Evolutionary conservation across 2,113 vertebrate genomes (phyloP).

Genomic region (Microcebus murinus): DNA sequence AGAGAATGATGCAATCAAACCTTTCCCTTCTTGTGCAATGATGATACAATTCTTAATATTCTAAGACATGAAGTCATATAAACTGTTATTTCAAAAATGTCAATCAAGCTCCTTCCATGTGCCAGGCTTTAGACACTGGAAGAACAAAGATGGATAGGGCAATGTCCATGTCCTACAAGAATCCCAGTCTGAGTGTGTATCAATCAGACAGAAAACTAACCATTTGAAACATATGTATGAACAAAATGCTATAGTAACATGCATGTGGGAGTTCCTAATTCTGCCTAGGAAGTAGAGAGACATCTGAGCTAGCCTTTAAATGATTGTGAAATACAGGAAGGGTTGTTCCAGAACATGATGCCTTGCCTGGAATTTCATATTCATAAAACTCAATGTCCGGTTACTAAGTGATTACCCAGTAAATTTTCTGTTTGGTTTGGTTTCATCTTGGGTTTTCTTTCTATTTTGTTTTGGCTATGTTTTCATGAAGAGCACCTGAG

Average conservation of each 20-base stretch:
- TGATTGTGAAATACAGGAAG: background rate
- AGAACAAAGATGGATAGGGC: background rate
- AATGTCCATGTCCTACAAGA: background rate
- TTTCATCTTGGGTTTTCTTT: slow-evolving; percentile 46
- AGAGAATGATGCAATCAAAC: background rate
- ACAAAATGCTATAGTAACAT: background rate
- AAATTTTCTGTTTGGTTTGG: slow-evolving; percentile 17
- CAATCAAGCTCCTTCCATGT: background rate
- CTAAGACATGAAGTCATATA: background rate
- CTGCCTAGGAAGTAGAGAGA: background rate
- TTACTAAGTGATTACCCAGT: slow-evolving; percentile 9
- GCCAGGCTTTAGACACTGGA: background rate
- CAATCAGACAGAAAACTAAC: background rate
- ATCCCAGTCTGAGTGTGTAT: background rate
- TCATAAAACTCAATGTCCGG: background rate
- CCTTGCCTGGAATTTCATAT: slow-evolving; percentile 22
- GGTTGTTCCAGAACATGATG: background rate
- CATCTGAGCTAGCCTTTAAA: background rate
- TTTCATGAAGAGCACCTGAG: slow-evolving; percentile 17
- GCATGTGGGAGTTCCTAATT: background rate
- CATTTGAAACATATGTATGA: background rate
- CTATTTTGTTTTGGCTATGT: slow-evolving; percentile 19
- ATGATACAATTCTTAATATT: background rate
- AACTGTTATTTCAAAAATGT: background rate
- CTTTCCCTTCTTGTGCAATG: background rate